These are phyloP conservation scores for Ellobium chinense DNA, from an alignment of 2,888 invertebrate genomes.

Conservation along the genomic window DNA sequence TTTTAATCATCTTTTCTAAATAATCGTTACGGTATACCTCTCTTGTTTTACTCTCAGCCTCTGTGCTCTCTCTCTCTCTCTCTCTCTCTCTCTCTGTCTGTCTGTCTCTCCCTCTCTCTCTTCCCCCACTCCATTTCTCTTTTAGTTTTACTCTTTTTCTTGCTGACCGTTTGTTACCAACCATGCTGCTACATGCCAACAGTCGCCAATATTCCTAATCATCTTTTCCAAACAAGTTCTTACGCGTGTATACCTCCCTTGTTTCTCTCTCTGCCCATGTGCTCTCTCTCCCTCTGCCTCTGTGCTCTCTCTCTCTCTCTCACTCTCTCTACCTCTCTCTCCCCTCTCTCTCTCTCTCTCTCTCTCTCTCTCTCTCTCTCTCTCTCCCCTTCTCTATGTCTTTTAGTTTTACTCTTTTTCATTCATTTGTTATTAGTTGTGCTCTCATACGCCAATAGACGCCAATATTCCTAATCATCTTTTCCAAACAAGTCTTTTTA, in stretches of 20 bases:
- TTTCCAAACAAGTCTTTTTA: no score
- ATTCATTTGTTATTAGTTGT: no score
- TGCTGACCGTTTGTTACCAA: background rate
- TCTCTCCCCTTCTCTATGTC: background rate
- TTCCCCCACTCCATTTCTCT: background rate
- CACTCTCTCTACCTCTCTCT: background rate
- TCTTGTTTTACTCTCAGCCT: no score
- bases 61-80: background rate
- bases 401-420: no score
- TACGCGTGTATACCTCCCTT: no score
- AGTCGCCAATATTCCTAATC: no score
- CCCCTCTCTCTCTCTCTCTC: background rate
- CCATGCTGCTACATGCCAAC: no score
- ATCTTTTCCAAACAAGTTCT: no score
- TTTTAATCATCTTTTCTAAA: no score
- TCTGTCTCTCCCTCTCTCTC: slow-evolving; percentile 16
- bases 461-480: no score
- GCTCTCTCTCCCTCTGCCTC: background rate
- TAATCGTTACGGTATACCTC: no score
- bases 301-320: background rate
- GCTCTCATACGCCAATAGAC: no score
- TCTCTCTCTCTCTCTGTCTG: background rate
- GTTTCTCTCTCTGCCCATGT: background rate
- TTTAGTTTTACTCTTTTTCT: background rate
- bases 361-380: background rate